Conservation (phyloP, 2,797 vertebrate genomes). For the Pithecia hirsuta region DNA sequence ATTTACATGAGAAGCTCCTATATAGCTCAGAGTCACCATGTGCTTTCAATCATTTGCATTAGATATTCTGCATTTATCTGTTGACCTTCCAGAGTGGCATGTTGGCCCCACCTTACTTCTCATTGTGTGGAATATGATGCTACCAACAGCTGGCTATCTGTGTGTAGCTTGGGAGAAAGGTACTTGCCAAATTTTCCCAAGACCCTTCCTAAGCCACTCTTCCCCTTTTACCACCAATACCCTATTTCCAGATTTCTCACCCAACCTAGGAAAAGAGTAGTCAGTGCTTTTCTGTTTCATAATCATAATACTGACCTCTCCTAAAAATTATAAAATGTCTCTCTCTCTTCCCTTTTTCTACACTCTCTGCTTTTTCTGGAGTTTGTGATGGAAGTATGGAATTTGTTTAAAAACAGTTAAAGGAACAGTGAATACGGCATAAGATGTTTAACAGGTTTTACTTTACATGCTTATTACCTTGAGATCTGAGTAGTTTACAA, state of each 20-base stretch:
- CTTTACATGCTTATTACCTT: background rate
- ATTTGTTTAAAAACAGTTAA: background rate
- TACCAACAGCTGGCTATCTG: background rate
- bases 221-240: background rate
- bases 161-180: background rate
- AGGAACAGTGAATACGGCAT: background rate
- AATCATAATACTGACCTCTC: background rate
- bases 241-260: background rate
- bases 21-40: background rate
- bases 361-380: background rate
- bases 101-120: background rate
- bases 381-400: background rate
- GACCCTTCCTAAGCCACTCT: background rate
- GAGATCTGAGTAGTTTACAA: background rate
- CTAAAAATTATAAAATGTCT: background rate
- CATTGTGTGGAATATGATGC: background rate
- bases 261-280: background rate
- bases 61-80: too few relatives aligned
- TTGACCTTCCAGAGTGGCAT: background rate
- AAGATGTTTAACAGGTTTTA: background rate
- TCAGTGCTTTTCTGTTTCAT: background rate
- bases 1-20: background rate
- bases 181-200: background rate
- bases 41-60: rapidly evolving
- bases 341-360: background rate